These are phyloP conservation scores for Pipistrellus pipistrellus DNA, from an alignment of 2,797 vertebrate species.

Conservation along the genomic window DNA sequence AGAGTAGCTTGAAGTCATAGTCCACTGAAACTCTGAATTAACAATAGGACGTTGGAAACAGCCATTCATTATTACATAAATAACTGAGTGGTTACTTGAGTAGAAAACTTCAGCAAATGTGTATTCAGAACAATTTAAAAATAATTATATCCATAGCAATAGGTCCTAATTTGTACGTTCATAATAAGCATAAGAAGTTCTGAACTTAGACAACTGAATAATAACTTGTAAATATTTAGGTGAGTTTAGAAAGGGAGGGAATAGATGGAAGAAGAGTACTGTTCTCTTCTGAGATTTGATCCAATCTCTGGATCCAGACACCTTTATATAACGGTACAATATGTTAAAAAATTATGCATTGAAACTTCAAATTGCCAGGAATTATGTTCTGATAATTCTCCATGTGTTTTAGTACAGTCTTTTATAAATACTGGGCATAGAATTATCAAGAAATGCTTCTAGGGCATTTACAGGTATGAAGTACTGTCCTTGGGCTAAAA, in stretches of 20 bases:
- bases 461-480: conserved; percentile 50
- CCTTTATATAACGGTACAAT: background rate
- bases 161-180: background rate
- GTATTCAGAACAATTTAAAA: background rate
- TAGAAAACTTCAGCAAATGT: conserved; percentile 4
- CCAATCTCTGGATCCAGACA: conserved; percentile 1
- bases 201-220: background rate
- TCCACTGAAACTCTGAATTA: background rate
- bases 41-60: background rate
- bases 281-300: conserved; percentile 35
- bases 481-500: background rate
- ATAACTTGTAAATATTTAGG: background rate
- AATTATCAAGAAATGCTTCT: conserved; percentile 65
- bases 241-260: background rate
- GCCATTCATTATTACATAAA: background rate
- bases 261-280: background rate
- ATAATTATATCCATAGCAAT: background rate
- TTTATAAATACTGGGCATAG: conserved; percentile 55
- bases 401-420: background rate
- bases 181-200: background rate
- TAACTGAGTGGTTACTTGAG: background rate
- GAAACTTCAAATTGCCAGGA: conserved; percentile 52
- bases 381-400: conserved; percentile 49
- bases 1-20: background rate
- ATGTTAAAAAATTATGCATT: conserved; percentile 57